A percentile compares a stretch with the other conserved stretches of the same genome.
Conservation (phyloP, 2,888 invertebrate genomes). For the Mamestra brassicae region DNA sequence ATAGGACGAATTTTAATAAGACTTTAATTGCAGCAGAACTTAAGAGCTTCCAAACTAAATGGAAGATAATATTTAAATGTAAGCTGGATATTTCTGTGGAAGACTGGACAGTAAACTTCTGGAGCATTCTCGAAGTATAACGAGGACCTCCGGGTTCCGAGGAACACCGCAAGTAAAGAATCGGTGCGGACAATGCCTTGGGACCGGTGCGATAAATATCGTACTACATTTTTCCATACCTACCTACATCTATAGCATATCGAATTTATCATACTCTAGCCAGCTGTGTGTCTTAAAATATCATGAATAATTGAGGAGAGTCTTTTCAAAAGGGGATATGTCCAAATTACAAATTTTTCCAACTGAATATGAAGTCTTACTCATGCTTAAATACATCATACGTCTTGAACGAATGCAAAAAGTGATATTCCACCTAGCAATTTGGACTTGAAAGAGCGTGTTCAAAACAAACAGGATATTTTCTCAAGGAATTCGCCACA, state of each 20-base stretch:
- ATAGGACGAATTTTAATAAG: slow-evolving; percentile 61
- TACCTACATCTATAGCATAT: background rate
- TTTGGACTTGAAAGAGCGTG: no score
- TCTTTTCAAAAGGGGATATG: no score
- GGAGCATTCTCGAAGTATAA: slow-evolving; percentile 35
- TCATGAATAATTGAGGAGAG: background rate
- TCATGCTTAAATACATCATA: no score
- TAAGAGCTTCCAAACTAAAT: slow-evolving; percentile 59
- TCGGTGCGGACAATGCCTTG: background rate
- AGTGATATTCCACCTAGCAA: no score
- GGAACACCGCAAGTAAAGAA: slow-evolving; percentile 8
- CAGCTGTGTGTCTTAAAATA: background rate
- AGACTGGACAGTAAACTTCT: slow-evolving; percentile 50
- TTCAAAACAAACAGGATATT: no score
- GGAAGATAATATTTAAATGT: slow-evolving; percentile 60
- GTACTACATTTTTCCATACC: background rate
- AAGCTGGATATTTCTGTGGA: slow-evolving; percentile 46
- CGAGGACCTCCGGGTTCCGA: slow-evolving; percentile 8
- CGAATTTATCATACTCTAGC: no score
- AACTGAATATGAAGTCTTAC: no score
- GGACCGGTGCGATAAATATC: slow-evolving; percentile 10
- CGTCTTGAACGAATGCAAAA: no score
- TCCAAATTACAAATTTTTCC: no score
- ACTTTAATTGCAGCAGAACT: slow-evolving; percentile 61
- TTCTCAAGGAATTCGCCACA: no score